Evolutionary conservation across 2,113 vertebrate species (phyloP).

Genomic region (Heterochromis multidens): DNA sequence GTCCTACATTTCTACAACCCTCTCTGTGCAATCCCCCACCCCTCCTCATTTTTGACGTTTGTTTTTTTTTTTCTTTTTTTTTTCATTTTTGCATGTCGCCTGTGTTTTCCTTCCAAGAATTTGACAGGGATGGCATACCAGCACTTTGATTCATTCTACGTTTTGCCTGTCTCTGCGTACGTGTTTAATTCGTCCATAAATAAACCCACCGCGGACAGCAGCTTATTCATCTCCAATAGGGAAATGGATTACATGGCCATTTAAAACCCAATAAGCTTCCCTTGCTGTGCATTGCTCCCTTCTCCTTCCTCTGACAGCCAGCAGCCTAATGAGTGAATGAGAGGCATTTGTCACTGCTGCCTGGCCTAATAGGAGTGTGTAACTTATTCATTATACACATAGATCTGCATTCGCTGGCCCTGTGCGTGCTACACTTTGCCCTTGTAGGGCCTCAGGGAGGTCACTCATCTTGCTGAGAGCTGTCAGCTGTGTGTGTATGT

Average conservation of each 20-base stretch:
- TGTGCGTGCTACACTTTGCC: not conserved
- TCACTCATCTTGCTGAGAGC: not conserved
- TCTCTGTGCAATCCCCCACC: not conserved
- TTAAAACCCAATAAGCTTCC: constrained; percentile 72
- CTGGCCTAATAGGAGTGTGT: constrained; percentile 66
- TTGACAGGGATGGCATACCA: not conserved
- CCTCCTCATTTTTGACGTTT: not conserved
- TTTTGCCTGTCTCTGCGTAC: constrained; percentile 10
- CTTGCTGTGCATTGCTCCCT: constrained; percentile 15
- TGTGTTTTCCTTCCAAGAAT: not conserved
- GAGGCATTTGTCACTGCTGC: constrained; percentile 71
- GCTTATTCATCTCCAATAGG: constrained; percentile 67
- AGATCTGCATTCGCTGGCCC: constrained; percentile 49
- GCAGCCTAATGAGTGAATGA: constrained; percentile 72
- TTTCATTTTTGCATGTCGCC: not conserved
- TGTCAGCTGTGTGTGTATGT: not conserved
- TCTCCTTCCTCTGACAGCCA: constrained; percentile 37
- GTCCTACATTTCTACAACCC: not conserved
- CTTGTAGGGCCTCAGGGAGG: constrained; percentile 28
- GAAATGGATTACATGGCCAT: constrained; percentile 64
- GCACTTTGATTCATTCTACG: not conserved
- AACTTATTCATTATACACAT: constrained; percentile 71
- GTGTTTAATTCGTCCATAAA: constrained; percentile 60
- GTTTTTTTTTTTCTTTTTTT: no score
- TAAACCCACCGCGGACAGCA: constrained; percentile 36